These are phyloP conservation scores for Callorhinus ursinus DNA, from an alignment of 2,113 vertebrate species.

Conservation along the genomic window DNA sequence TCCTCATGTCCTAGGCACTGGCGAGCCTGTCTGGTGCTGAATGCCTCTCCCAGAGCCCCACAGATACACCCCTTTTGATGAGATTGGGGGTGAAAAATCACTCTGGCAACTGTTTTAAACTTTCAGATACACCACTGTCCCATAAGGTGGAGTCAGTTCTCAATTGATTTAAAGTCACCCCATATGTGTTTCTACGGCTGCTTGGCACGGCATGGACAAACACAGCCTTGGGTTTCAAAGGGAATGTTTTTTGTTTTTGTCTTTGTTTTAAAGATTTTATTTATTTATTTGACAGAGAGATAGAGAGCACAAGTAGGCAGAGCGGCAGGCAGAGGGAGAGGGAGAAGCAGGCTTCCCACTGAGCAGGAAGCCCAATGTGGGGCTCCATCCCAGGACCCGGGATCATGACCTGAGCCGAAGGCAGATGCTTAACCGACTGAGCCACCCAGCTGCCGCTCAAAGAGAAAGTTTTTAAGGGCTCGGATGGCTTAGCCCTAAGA, in stretches of 20 bases:
- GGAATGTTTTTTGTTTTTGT: not conserved
- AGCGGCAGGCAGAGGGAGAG: no score
- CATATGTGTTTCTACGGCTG: not conserved
- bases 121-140: not conserved
- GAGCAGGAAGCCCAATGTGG: no score
- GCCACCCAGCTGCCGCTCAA: not conserved
- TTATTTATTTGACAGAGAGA: no score
- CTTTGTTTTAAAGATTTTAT: no score
- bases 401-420: no score
- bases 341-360: no score
- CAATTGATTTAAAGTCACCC: not conserved
- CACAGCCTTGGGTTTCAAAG: not conserved
- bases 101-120: not conserved
- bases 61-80: not conserved
- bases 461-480: not conserved
- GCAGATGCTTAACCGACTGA: no score
- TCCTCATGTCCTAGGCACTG: not conserved
- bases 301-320: no score
- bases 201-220: not conserved
- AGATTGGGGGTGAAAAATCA: not conserved
- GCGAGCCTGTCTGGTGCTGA: not conserved
- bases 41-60: not conserved
- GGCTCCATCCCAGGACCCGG: no score
- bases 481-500: not conserved
- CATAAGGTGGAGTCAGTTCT: not conserved